Evolutionary conservation across 2,888 invertebrate genomes (phyloP), one percentile per base, ranked within the genome.

Genomic region (Lumbricus terrestris): DNA sequence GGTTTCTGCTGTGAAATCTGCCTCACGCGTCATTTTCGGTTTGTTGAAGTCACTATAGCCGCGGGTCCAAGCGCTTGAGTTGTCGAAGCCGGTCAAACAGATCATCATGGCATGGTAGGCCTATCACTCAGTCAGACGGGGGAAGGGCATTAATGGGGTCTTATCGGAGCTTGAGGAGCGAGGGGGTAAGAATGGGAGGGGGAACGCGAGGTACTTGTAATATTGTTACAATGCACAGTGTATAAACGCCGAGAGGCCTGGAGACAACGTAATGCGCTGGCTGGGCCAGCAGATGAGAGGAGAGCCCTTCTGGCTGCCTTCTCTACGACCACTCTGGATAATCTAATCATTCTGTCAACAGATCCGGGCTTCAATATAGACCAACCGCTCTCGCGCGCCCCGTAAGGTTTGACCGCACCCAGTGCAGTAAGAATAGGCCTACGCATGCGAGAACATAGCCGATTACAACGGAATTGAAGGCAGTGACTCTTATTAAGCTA

Each of bases 91-190:
- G 69, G 69, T 69, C 69, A 69, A 69, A 69, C 69, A 29, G 69
- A 69, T 69, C 54, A 3, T 54, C 69, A 29, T 69, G 29, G 69
- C 69, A n/a, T n/a, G 69, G 69, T 29, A 47, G 47, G 20, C 47
- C 47, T 47, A 69, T 69, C 69, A 69, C n/a, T 69, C 69, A 69
- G 69, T 69, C 69, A 69, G 69, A 69, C 69, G 69, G 69, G n/a
- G 69, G 69, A 69, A n/a, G 69, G 69, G 69, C 69, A 69, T 69
- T 69, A 69, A 69, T 69, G 69, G 69, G 69, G 69, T 69, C 69
- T 69, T 69, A 69, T 69, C 69, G 69, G 69, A 69, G 69, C 69
- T 69, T 11, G 69, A 69, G 29, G 69, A n/a, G 69, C 6, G 69
- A 6, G 69, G n/a, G 69, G n/a, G 29, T 29, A 6, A 11, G 29